Conservation (phyloP, 2,888 invertebrate species). For the Uropetala carovei region DNA sequence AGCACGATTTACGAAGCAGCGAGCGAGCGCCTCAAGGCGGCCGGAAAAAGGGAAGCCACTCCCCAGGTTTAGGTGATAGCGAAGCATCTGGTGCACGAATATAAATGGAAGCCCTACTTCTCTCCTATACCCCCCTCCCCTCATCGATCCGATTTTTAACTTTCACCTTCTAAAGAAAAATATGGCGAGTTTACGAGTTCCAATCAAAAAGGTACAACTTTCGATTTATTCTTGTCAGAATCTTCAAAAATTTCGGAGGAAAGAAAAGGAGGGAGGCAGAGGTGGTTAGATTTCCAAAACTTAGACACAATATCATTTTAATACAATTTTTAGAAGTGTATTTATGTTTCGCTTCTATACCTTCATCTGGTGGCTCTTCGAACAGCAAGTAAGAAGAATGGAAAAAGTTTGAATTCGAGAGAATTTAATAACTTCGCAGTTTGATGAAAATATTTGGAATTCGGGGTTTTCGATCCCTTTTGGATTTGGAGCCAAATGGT, state of each 20-base stretch:
- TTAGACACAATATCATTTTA: neutral
- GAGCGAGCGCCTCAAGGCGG: neutral
- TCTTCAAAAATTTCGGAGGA: neutral
- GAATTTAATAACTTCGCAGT: too few relatives aligned
- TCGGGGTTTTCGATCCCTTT: too few relatives aligned
- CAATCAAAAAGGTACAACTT: neutral
- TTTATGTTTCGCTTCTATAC: too few relatives aligned
- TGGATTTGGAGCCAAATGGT: too few relatives aligned
- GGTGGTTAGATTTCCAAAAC: neutral
- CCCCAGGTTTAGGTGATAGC: neutral
- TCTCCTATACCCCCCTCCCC: neutral
- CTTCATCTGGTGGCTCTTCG: too few relatives aligned
- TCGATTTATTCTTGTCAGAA: neutral
- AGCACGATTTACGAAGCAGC: slow-evolving; percentile 1
- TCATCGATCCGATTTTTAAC: neutral
- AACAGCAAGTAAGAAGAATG: too few relatives aligned
- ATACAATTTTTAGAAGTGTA: too few relatives aligned
- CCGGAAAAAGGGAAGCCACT: neutral
- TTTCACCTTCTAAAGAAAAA: neutral
- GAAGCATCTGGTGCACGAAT: neutral
- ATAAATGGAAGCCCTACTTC: neutral
- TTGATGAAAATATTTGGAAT: too few relatives aligned
- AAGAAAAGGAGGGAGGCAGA: neutral
- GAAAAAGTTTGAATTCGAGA: too few relatives aligned
- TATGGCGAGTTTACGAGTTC: neutral